Evolutionary conservation across 2,888 invertebrate genomes (phyloP), one percentile per base, ranked within the genome.

Genomic region (Sarcophaga caerulescens): DNA sequence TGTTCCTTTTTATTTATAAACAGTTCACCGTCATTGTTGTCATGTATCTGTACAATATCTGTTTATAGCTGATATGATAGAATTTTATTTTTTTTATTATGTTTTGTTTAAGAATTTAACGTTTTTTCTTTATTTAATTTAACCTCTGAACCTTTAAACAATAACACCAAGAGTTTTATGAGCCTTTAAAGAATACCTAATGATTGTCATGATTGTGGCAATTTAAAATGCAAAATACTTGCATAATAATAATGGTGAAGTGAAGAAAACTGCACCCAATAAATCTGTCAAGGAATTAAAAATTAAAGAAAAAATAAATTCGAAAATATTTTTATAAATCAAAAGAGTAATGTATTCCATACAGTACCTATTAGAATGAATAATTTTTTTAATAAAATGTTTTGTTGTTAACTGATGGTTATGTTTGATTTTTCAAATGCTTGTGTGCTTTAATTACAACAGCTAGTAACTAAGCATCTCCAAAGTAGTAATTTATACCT

Each of bases 81-180:
- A 52, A 12, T 52, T 52, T 52, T 52, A 17, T 1, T 52, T 52
- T 60, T 60, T 19, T 11, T 60, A 10, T 60, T 60, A 11, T 11
- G 3, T 60, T 60, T 19, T 60, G 11, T 60, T 19, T 17, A 60
- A 60, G 60, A 21, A 60, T 19, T 19, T 60, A 17, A 11, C 3
- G n/a, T 11, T 19, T 60, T 19, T 60, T 4, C 79, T 70, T 75
- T 71, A 79, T 77, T 73, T 62, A 68, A 6, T 83, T 70, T 85
- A 83, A 83, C 82, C 76, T 69, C 62, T 85, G 85, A 85, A 79
- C 82, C 82, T 73, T 57, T 60, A 8, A 68, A 77, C 63, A 80
- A 66, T 69, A 68, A 65, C 45, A 25, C 65, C 66, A 75, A 57
- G 17, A 47, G 23, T 78, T 70, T 82, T 85, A 79, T 82, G 79